phyloP scores from a whole-genome alignment of 2,888 invertebrate genomes.

The Pterostichus niger region DNA sequence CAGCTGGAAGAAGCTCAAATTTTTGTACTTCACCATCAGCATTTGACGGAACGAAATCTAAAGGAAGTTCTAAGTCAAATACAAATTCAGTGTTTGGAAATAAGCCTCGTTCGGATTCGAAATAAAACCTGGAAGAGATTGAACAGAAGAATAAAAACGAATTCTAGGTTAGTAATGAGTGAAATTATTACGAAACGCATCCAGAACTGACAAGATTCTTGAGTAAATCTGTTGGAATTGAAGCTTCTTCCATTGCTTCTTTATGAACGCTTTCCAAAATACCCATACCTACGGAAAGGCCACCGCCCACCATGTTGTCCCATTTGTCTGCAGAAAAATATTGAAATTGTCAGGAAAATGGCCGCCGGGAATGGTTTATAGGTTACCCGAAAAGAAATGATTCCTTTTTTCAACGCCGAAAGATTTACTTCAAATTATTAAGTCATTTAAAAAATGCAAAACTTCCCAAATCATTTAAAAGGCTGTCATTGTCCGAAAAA shows the following conservation, averaged over 20 bases:
- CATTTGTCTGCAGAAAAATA: slow-evolving; percentile 82
- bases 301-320: slow-evolving; percentile 98
- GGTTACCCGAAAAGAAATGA: not conserved
- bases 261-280: slow-evolving; percentile 94
- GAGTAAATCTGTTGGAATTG: slow-evolving; percentile 89
- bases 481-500: too few relatives aligned
- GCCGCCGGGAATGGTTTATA: not conserved
- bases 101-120: slow-evolving; percentile 94
- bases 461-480: too few relatives aligned
- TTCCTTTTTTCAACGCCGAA: too few relatives aligned
- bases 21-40: slow-evolving; percentile 96
- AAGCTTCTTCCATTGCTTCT: slow-evolving; percentile 97
- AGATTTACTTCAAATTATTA: too few relatives aligned
- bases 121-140: slow-evolving; percentile 85
- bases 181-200: slow-evolving; percentile 85
- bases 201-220: slow-evolving; percentile 88
- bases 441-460: too few relatives aligned
- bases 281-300: slow-evolving; percentile 92
- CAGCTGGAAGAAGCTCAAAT: slow-evolving; percentile 91
- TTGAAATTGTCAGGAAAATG: not conserved
- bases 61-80: slow-evolving; percentile 94
- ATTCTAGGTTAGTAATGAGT: too few relatives aligned
- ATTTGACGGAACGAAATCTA: slow-evolving; percentile 94
- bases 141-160: too few relatives aligned
- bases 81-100: slow-evolving; percentile 97